Evolutionary conservation across 2,888 invertebrate genomes (phyloP).

Genomic region (Polydrusus tereticollis): DNA sequence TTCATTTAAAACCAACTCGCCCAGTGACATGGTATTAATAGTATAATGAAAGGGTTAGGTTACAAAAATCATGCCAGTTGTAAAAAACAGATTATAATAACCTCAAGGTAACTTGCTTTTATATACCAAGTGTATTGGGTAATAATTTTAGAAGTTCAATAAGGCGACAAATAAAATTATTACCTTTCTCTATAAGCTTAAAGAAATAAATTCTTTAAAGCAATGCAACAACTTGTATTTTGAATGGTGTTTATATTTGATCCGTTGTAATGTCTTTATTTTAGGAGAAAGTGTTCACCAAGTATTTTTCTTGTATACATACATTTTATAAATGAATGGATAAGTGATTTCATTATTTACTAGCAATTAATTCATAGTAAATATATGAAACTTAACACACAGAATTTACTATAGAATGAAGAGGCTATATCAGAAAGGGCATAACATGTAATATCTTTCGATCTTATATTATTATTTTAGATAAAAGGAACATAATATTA

Average conservation of each 20-base stretch:
- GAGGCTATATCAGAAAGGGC: too few relatives aligned
- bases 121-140: slow-evolving; percentile 14
- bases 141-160: slow-evolving; percentile 11
- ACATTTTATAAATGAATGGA: too few relatives aligned
- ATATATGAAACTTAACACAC: too few relatives aligned
- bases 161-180: slow-evolving; percentile 13
- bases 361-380: too few relatives aligned
- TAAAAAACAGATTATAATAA: slow-evolving; percentile 29
- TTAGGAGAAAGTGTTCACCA: background rate
- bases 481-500: too few relatives aligned
- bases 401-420: too few relatives aligned
- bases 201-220: background rate
- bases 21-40: slow-evolving; percentile 6
- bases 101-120: slow-evolving; percentile 24
- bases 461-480: too few relatives aligned
- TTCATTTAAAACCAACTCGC: background rate
- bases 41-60: slow-evolving; percentile 31
- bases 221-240: background rate
- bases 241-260: background rate
- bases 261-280: background rate
- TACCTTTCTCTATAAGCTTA: slow-evolving; percentile 16
- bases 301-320: background rate
- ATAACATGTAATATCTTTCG: too few relatives aligned
- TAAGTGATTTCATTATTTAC: too few relatives aligned
- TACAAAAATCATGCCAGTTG: slow-evolving; percentile 27